phyloP scores from a whole-genome alignment of 2,797 vertebrate genomes.

The Pelodytes ibericus region DNA sequence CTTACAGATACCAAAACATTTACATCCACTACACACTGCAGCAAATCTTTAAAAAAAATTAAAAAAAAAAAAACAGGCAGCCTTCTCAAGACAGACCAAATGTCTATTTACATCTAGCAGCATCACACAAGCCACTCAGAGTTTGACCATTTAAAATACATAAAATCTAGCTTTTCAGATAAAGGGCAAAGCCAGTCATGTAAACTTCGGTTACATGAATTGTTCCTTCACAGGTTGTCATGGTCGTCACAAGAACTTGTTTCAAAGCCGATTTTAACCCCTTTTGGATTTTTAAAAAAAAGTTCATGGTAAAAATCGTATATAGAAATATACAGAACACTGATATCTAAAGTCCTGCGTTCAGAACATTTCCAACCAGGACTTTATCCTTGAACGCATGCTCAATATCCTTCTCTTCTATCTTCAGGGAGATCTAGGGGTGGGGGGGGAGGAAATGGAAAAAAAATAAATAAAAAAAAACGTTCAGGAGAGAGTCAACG shows the following conservation, averaged over 20 bases:
- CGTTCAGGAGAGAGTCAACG: not conserved
- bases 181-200: not conserved
- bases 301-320: not conserved
- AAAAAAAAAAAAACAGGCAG: not conserved
- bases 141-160: not conserved
- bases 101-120: not conserved
- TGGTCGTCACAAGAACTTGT: not conserved
- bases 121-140: not conserved
- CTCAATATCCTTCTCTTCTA: constrained; percentile 86
- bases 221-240: not conserved
- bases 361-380: constrained; percentile 86
- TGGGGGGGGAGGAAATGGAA: constrained; percentile 45
- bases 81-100: not conserved
- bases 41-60: constrained; percentile 9
- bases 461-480: not conserved
- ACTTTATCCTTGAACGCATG: constrained; percentile 85
- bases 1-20: constrained; percentile 35
- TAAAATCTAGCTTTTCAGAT: not conserved
- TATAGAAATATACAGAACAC: constrained; percentile 45
- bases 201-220: not conserved
- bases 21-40: not conserved
- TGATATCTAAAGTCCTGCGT: constrained; percentile 70
- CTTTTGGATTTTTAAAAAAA: no score
- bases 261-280: no score
- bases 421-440: constrained; percentile 91